Percentiles rank a stretch among this genome's conserved stretches.
These are phyloP conservation scores for Ganaspis sp. DNA, from an alignment of 1,140 invertebrate species.

Conservation along the genomic window DNA sequence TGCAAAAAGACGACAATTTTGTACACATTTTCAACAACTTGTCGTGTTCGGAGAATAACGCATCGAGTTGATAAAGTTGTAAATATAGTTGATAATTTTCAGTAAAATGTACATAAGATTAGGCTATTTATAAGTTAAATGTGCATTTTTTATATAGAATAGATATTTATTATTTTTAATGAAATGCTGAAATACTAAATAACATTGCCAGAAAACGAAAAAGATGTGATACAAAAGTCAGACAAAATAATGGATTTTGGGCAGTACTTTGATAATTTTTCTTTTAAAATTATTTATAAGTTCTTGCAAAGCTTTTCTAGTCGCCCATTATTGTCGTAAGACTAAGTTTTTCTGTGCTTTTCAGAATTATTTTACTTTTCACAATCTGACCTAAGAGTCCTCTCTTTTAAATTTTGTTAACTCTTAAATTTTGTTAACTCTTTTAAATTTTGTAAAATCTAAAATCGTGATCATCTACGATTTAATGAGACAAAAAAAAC, in stretches of 20 bases:
- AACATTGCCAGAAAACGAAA: background rate
- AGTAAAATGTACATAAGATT: constrained; percentile 42
- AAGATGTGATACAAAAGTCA: constrained; percentile 18
- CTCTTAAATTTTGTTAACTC: no score
- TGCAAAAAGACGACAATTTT: constrained; percentile 19
- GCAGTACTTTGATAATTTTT: background rate
- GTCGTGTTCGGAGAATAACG: constrained; percentile 10
- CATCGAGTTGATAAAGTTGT: constrained; percentile 32
- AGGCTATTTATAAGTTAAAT: constrained; percentile 28
- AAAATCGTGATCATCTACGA: no score
- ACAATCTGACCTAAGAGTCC: background rate
- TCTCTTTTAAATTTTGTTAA: no score
- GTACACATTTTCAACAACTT: constrained; percentile 26
- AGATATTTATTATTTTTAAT: constrained; percentile 32
- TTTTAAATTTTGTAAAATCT: no score
- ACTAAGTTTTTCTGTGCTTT: background rate
- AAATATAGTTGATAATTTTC: constrained; percentile 39
- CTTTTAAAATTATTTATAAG: background rate
- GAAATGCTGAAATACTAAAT: constrained; percentile 8
- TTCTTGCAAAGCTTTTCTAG: constrained; percentile 17
- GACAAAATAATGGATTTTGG: background rate
- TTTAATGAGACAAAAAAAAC: no score
- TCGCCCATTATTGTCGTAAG: background rate
- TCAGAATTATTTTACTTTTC: background rate
- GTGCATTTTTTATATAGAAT: constrained; percentile 45